Base-by-base conservation (phyloP, 2,888 invertebrate species). In the Trichogramma dendrolimi region DNA sequence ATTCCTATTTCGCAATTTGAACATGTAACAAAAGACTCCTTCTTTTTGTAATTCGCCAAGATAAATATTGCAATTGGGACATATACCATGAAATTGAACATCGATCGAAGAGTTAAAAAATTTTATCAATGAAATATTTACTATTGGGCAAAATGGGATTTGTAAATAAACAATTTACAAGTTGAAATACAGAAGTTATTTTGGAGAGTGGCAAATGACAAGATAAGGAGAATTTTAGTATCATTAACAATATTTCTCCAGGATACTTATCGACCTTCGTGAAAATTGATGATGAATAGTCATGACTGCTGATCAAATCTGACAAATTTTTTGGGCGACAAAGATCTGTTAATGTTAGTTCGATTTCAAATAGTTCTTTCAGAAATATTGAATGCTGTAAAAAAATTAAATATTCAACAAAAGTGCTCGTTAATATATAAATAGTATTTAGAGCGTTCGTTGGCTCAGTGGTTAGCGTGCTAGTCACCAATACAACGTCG, bases 31-130 rank as follows among this genome's bases (percentile, higher is more conserved):
- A 51, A 51, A 7, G 14, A 5, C 38, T 5, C n/a, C 38, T 10
- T 10, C 39, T 40, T 39, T 51, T 10, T 51, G 10, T 51, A 51
- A 40, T 51, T 51, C 41, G 10, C 51, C 51, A 40, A 51, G 10
- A 40, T 51, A 51, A n/a, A n/a, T 51, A 10, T 11, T 41, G 41
- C 51, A 51, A 1, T 51, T 51, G 39, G 51, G 40, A 8, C 51
- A 51, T 10, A 51, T 51, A 7, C 51, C 51, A 40, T 51, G 51
- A 51, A 40, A 51, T 11, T 51, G 10, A 7, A 51, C n/a, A 51
- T 51, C 41, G 8, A 10, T 6, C 10, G 8, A 40, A 10, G 51
- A 11, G 11, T 51, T 51, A n/a, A n/a, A 51, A 40, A 39, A 51
- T 4, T 51, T 51, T 51, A 8, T 51, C 51, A n/a, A n/a, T n/a